Base-by-base conservation (phyloP, 2,888 invertebrate genomes). In the Drosophila infuscata region DNA sequence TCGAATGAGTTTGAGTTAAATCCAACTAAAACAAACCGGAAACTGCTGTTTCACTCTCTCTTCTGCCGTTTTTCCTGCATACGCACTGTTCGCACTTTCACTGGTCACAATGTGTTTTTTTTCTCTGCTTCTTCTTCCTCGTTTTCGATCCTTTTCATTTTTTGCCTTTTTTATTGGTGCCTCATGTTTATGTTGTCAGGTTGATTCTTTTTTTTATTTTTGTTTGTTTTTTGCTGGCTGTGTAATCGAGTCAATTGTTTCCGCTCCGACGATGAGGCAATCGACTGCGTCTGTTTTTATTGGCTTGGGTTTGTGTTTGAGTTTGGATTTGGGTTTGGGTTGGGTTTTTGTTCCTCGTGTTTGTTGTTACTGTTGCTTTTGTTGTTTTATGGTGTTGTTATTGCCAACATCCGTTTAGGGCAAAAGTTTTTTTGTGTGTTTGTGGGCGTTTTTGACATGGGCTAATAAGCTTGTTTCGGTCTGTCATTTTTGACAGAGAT, bases 211-310 rank as follows among this genome's bases (percentile, higher is more conserved):
- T 63, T 57, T 35, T 43, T 56, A 38, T 38, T 58, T 38, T 29
- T 32, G n/a, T 36, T 49, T 30, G 20, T 66, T 74, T 75, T 49
- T 53, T 66, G 58, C 56, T 69, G 65, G 70, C 77, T 75, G 53
- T 83, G 85, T 87, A 87, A 87, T 88, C 89, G 87, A 87, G 87
- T 89, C 87, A 87, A 87, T 87, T 87, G 87, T 87, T 87, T 87
- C 88, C 87, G 88, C 79, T 88, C 73, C 83, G 75, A 67, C 82
- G 88, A 89, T 84, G 88, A 76, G 83, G 88, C 87, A 87, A 87
- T 87, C 88, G 87, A 87, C 77, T 87, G 89, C 81, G 79, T 87
- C 83, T 80, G 76, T 72, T 87, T 87, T 87, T 87, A 87, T 89
- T 74, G 73, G 76, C 46, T 76, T 76, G 63, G 57, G 68, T 63